Evolutionary conservation across 2,888 invertebrate genomes (phyloP).

Genomic region (Dynastes maya): DNA sequence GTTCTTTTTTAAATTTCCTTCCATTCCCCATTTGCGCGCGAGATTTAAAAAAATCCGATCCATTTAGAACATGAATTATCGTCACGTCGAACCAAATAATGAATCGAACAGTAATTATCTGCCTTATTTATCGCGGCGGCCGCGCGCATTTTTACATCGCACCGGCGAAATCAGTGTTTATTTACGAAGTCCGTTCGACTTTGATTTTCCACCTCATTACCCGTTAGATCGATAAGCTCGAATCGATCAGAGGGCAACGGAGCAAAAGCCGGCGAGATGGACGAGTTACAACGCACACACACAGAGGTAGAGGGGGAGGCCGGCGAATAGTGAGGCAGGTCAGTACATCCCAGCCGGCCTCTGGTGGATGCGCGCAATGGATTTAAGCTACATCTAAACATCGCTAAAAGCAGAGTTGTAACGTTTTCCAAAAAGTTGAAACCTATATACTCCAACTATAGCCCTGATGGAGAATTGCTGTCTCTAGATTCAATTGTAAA

Average conservation of each 20-base stretch:
- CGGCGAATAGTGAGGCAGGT: not conserved
- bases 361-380: no score
- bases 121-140: constrained; percentile 25
- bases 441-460: no score
- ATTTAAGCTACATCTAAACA: no score
- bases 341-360: not conserved
- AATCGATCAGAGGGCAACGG: constrained; percentile 16
- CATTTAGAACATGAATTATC: constrained; percentile 16
- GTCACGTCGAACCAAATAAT: constrained; percentile 20
- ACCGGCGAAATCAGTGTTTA: constrained; percentile 20
- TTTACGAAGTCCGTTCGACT: constrained; percentile 25
- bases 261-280: not conserved
- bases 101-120: constrained; percentile 32
- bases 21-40: no score
- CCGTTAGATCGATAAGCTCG: constrained; percentile 30
- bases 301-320: not conserved
- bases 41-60: no score
- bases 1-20: no score
- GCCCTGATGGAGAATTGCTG: no score
- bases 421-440: no score
- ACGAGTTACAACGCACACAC: not conserved
- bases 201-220: constrained; percentile 41
- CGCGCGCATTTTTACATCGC: constrained; percentile 22
- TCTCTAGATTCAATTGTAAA: no score
- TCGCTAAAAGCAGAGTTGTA: no score